phyloP scores from a whole-genome alignment of 2,888 invertebrate genomes.

The Amorpha juglandis region DNA sequence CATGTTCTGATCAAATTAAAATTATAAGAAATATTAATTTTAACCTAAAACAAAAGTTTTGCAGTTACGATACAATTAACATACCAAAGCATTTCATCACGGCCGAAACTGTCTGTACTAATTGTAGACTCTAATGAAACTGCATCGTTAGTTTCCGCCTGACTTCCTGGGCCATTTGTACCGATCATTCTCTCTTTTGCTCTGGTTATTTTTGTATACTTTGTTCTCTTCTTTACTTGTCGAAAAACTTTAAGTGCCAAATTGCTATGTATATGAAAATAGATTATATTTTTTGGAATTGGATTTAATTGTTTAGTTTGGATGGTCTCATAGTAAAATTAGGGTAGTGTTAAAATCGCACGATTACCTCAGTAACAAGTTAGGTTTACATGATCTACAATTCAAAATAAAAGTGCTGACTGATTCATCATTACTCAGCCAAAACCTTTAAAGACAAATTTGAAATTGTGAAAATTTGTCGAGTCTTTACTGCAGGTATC shows the following conservation, averaged over 20 bases:
- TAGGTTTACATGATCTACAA: too few species aligned
- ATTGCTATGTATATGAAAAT: not conserved
- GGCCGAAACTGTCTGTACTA: conserved; percentile 25
- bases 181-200: conserved; percentile 3
- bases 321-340: too few species aligned
- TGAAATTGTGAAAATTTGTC: too few species aligned
- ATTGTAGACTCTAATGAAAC: conserved; percentile 29
- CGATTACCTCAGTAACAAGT: too few species aligned
- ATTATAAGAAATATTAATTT: not conserved
- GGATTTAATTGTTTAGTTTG: too few species aligned
- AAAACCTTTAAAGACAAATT: too few species aligned
- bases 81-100: conserved; percentile 19
- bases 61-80: conserved; percentile 24
- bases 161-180: conserved; percentile 22
- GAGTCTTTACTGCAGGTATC: too few species aligned
- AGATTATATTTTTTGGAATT: too few species aligned
- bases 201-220: not conserved
- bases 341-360: too few species aligned
- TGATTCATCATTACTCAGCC: too few species aligned
- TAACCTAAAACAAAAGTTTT: not conserved
- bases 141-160: conserved; percentile 28
- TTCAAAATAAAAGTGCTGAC: too few species aligned
- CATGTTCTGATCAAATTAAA: too few species aligned
- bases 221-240: not conserved
- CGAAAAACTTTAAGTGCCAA: not conserved